Conservation (phyloP, 2,888 invertebrate genomes). For the Phengaris alcon region DNA sequence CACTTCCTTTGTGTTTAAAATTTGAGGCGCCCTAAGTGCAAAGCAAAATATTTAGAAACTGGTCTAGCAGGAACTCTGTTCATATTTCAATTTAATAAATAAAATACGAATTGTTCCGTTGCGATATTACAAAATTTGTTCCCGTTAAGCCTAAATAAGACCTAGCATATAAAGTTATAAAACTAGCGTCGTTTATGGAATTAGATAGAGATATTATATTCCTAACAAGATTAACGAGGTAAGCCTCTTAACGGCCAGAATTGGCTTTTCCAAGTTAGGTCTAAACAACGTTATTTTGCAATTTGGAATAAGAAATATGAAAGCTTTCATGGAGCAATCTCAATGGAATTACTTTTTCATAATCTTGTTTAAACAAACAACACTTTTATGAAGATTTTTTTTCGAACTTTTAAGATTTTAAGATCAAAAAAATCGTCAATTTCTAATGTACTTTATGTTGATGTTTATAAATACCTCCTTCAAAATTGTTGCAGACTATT, state of each 20-base stretch:
- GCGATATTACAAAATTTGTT: too few relatives aligned
- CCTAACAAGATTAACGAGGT: background rate
- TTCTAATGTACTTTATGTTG: too few relatives aligned
- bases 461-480: too few relatives aligned
- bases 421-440: background rate
- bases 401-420: background rate
- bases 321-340: conserved; percentile 3
- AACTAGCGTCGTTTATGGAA: background rate
- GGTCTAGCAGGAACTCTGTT: too few relatives aligned
- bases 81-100: too few relatives aligned
- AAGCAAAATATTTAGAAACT: too few relatives aligned
- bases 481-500: background rate
- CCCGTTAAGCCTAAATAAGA: background rate
- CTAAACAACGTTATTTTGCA: background rate
- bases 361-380: conserved; percentile 4
- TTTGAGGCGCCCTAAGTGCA: too few relatives aligned
- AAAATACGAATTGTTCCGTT: too few relatives aligned
- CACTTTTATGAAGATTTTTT: too few relatives aligned
- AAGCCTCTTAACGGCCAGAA: background rate
- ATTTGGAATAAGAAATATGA: conserved; percentile 18
- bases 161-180: background rate
- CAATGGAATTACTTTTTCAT: conserved; percentile 6
- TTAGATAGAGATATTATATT: background rate
- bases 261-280: background rate
- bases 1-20: too few relatives aligned